These are phyloP conservation scores for Eupithecia centaureata DNA, from an alignment of 2,888 invertebrate genomes.

Conservation along the genomic window DNA sequence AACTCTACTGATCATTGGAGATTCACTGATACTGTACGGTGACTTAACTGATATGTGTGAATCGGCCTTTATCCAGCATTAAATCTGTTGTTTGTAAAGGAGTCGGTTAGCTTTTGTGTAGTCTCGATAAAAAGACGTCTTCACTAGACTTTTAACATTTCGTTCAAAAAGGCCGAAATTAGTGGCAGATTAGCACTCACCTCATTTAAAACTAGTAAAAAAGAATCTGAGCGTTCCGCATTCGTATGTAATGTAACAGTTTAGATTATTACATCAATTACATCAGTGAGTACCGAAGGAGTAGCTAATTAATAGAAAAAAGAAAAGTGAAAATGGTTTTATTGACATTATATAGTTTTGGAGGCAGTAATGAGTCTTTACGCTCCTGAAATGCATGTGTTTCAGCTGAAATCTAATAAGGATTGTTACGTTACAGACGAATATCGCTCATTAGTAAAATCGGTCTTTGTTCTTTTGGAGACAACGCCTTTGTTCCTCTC, in stretches of 20 bases:
- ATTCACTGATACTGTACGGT: no score
- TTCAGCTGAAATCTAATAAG: no score
- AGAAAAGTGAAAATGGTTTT: no score
- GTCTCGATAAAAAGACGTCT: not conserved
- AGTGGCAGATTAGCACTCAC: not conserved
- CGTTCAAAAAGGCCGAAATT: not conserved
- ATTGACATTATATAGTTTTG: no score
- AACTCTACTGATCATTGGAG: no score
- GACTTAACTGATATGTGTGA: no score
- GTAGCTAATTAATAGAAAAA: no score
- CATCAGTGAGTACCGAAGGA: no score
- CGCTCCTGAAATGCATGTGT: no score
- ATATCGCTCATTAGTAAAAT: no score
- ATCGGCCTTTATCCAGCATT: not conserved
- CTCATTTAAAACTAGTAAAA: not conserved
- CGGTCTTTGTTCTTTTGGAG: conserved; percentile 4
- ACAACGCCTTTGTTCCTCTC: conserved; percentile 24
- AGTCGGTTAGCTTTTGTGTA: not conserved
- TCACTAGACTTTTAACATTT: not conserved
- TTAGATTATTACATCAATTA: not conserved
- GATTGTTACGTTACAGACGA: no score
- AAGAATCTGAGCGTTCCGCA: not conserved
- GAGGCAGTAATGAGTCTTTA: no score
- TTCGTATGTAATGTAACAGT: not conserved
- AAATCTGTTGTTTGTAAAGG: conserved; percentile 11